Evolutionary conservation across 2,113 vertebrate genomes (phyloP), one percentile per base, ranked within the genome.

Genomic region (Noturus placidus): DNA sequence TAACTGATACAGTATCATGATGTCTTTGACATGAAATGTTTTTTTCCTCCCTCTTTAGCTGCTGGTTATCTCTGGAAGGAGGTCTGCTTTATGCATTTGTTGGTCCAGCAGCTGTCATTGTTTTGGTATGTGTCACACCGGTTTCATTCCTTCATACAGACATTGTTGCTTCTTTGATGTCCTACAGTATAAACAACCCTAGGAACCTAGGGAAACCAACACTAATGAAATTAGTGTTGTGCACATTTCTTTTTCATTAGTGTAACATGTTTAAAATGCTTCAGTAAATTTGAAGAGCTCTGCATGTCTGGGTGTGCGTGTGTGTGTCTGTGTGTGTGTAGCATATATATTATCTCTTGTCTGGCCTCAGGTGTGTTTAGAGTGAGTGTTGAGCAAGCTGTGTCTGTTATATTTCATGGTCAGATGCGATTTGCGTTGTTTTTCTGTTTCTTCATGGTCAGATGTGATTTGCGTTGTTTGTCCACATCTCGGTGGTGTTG

Each of bases 51-150:
- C 42, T 82, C 30, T 74, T 46, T 91, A 97, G 96, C 93, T 97
- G 96, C 92, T 97, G 96, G 96, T 94, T 97, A 35, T 97, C 96
- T 0, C 92, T 97, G 90, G 96, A 97, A 91, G 96, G 96, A 0
- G 96, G 96, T 27, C 91, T 97, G 84, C 94, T 97, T 80, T 97
- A 97, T 0, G 96, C 96, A 76, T 97, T 97, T 50, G 96, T 97
- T 61, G 96, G 96, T 74, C 96, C 96, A 0, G 96, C 96, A 0
- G 96, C 96, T 0, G 96, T 97, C 93, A 97, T 97, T 33, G 96
- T 97, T 88, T 91, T 85, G 89, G 89, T 90, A 88, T 22, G 89
- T 88, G 33, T 76, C 72, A 63, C 13, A 4, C 72, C n/a, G 17
- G 57, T 86, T 38, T 19, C 6, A 77, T 67, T 85, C 56, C 54